Conservation (phyloP, 1,140 invertebrate species). For the Stratiolaelaps scimitus region DNA sequence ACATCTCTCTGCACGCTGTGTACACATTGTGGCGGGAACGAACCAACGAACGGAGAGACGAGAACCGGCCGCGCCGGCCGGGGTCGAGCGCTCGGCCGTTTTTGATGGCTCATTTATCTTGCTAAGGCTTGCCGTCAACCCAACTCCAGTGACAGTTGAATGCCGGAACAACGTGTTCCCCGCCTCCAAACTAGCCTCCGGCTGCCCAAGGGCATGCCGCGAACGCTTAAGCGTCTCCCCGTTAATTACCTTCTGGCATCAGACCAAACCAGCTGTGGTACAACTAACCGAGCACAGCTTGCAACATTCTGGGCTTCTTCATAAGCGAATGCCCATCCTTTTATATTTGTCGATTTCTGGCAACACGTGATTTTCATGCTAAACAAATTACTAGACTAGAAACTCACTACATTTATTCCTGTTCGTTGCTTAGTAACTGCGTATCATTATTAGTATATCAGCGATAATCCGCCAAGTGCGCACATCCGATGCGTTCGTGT, state of each 20-base stretch:
- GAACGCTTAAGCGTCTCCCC: too few species aligned
- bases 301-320: too few species aligned
- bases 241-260: too few species aligned
- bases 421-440: too few species aligned
- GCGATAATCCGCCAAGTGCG: not conserved
- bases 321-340: too few species aligned
- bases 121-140: not conserved
- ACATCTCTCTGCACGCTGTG: conserved; percentile 2
- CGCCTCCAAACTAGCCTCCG: too few species aligned
- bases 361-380: not conserved
- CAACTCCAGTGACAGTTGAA: too few species aligned
- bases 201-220: too few species aligned
- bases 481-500: not conserved
- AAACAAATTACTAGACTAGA: not conserved
- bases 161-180: too few species aligned
- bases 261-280: too few species aligned
- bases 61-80: not conserved
- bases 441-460: not conserved
- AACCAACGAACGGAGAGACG: not conserved
- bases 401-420: not conserved
- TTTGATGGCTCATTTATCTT: conserved; percentile 28
- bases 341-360: not conserved
- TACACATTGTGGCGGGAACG: not conserved
- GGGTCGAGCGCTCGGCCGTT: conserved; percentile 1
- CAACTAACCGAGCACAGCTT: too few species aligned